These are phyloP conservation scores for Ochlodes sylvanus DNA, from an alignment of 2,888 invertebrate genomes.

Conservation along the genomic window DNA sequence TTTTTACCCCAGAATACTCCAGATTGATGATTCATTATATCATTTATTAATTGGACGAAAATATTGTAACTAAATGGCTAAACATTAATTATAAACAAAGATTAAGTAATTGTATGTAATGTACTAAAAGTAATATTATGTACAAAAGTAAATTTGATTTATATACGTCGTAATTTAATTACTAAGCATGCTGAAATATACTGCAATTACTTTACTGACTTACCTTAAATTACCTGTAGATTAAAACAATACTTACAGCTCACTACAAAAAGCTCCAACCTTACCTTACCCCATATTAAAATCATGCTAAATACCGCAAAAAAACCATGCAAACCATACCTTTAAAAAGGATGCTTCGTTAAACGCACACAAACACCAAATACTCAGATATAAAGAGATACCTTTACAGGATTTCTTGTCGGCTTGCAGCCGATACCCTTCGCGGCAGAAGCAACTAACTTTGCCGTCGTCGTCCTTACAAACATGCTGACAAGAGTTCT, in stretches of 20 bases:
- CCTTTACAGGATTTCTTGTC: conserved; percentile 75
- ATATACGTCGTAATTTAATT: too few relatives aligned
- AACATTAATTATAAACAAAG: too few relatives aligned
- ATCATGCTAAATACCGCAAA: not conserved
- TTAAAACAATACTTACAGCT: not conserved
- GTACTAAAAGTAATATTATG: too few relatives aligned
- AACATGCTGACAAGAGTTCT: conserved; percentile 66
- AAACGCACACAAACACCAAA: conserved; percentile 36
- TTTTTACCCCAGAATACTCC: too few relatives aligned
- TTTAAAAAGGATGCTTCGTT: conserved; percentile 28
- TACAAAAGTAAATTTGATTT: too few relatives aligned
- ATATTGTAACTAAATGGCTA: too few relatives aligned
- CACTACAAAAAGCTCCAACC: not conserved
- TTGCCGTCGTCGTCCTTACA: conserved; percentile 66
- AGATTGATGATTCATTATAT: too few relatives aligned
- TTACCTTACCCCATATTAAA: not conserved
- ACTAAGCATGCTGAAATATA: not conserved
- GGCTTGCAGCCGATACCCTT: conserved; percentile 65
- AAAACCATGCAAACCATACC: conserved; percentile 32
- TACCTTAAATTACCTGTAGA: not conserved
- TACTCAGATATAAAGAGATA: conserved; percentile 45
- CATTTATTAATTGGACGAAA: too few relatives aligned
- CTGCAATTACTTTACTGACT: not conserved
- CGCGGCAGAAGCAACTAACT: conserved; percentile 62
- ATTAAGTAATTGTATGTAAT: too few relatives aligned